Percentiles rank a stretch among this genome's conserved stretches.
phyloP scores from a whole-genome alignment of 2,113 vertebrate genomes.

The Pogonocichla stellata region DNA sequence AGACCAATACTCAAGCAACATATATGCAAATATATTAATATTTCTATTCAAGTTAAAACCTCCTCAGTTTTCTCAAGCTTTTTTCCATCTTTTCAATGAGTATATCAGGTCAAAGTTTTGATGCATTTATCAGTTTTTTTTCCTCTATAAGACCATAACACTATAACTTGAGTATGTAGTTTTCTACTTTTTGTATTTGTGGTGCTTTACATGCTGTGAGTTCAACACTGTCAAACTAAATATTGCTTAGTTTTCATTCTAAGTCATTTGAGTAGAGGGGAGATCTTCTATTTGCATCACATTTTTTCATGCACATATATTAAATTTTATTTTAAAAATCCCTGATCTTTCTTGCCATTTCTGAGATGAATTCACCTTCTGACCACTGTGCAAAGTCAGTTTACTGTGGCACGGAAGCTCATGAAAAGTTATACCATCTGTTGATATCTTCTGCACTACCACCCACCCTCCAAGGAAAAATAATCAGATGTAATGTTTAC shows the following conservation, averaged over 20 bases:
- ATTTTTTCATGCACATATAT: background rate
- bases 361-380: background rate
- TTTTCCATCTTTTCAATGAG: background rate
- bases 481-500: background rate
- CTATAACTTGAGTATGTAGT: background rate
- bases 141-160: background rate
- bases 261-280: background rate
- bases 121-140: background rate
- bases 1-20: background rate
- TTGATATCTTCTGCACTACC: background rate
- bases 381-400: background rate
- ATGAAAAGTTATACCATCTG: background rate
- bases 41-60: background rate
- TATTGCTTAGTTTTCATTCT: background rate
- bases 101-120: background rate
- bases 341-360: background rate
- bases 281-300: background rate
- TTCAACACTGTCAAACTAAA: background rate
- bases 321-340: background rate
- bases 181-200: background rate
- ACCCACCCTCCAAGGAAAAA: background rate
- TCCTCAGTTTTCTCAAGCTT: background rate
- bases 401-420: background rate
- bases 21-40: rapidly evolving
- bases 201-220: background rate